phyloP scores from a whole-genome alignment of 2,888 invertebrate genomes.

The Apamea sordens region DNA sequence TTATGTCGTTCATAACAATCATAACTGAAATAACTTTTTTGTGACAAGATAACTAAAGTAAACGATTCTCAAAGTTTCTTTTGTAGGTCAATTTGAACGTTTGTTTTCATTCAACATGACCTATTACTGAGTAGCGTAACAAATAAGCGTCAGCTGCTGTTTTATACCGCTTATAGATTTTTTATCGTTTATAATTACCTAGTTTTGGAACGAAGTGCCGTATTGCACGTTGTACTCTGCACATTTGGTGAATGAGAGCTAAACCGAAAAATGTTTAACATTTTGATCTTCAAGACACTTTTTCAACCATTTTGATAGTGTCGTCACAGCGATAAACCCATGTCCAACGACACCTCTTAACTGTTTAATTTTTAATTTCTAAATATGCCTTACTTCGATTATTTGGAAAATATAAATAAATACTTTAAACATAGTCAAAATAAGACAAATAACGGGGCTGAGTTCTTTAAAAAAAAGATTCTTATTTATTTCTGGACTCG shows the following conservation, averaged over 20 bases:
- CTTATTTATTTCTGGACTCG: not conserved
- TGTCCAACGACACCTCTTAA: no score
- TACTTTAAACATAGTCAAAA: no score
- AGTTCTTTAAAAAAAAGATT: not conserved
- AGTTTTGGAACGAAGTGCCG: not conserved
- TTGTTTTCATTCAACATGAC: slow-evolving; percentile 36
- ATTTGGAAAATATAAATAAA: no score
- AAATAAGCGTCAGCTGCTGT: not conserved
- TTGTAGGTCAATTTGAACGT: slow-evolving; percentile 37
- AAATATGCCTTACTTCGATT: no score
- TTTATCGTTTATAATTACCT: not conserved
- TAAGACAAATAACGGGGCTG: no score
- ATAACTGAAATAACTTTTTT: slow-evolving; percentile 74
- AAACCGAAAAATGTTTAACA: not conserved
- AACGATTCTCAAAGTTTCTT: slow-evolving; percentile 34
- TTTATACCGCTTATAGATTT: not conserved
- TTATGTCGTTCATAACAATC: slow-evolving; percentile 72
- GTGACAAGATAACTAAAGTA: slow-evolving; percentile 34
- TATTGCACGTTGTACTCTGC: not conserved
- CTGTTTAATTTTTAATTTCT: not conserved
- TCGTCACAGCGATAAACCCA: no score
- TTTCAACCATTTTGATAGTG: not conserved
- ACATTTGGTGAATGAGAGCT: not conserved
- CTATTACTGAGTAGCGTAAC: slow-evolving; percentile 2
- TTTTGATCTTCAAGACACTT: not conserved